These are phyloP conservation scores for Doris montereyensis DNA, from an alignment of 2,888 invertebrate species.

Conservation along the genomic window DNA sequence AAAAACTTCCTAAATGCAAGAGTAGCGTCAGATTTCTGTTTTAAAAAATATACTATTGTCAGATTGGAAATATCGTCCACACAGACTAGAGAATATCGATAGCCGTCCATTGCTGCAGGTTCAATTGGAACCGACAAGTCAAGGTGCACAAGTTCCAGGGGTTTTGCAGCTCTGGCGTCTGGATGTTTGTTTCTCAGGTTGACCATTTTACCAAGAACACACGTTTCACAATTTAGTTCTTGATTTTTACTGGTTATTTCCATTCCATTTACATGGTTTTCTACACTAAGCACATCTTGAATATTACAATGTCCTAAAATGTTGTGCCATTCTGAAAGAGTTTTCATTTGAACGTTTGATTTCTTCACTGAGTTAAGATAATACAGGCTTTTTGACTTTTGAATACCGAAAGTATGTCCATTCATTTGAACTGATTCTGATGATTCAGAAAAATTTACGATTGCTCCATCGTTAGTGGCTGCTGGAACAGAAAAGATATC, in stretches of 20 bases:
- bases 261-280: conserved; percentile 27
- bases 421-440: neutral
- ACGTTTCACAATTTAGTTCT: conserved; percentile 32
- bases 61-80: conserved; percentile 40
- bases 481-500: conserved; percentile 50
- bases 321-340: conserved; percentile 38
- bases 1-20: conserved; percentile 1
- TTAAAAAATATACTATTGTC: neutral
- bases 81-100: conserved; percentile 26
- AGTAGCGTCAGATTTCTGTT: neutral
- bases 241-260: conserved; percentile 10
- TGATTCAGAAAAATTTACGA: conserved; percentile 37
- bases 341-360: neutral
- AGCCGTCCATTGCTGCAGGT: conserved; percentile 25
- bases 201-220: conserved; percentile 42
- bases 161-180: conserved; percentile 21
- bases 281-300: conserved; percentile 34
- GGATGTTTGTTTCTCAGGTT: conserved; percentile 36
- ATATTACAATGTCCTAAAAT: conserved; percentile 46
- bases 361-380: neutral
- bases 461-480: conserved; percentile 41
- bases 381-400: neutral
- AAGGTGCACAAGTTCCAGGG: conserved; percentile 27
- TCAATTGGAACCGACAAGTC: conserved; percentile 43
- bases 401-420: neutral